Conservation (phyloP, 2,113 vertebrate genomes). For the Datnioides undecimradiatus region DNA sequence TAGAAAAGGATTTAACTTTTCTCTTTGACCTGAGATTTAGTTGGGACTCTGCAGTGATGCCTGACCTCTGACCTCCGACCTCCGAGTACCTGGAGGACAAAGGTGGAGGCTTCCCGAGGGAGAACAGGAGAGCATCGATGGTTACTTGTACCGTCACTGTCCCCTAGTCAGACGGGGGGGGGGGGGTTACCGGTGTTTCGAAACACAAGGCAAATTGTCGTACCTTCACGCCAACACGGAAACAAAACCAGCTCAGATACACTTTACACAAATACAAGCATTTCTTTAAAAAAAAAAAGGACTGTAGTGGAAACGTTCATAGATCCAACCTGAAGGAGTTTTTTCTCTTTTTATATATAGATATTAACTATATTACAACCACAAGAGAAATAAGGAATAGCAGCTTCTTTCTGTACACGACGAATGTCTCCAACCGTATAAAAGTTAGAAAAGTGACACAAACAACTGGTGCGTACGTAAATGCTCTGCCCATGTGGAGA, state of each 20-base stretch:
- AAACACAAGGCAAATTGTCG: constrained; percentile 87
- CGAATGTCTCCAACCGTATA: constrained; percentile 96
- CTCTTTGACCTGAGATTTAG: constrained; percentile 92
- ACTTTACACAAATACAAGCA: constrained; percentile 84
- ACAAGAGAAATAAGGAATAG: constrained; percentile 96
- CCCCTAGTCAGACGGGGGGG: constrained; percentile 37
- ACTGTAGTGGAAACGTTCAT: constrained; percentile 82
- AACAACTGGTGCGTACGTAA: constrained; percentile 91
- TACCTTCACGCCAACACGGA: constrained; percentile 75
- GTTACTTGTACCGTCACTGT: constrained; percentile 27
- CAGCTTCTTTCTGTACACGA: constrained; percentile 98
- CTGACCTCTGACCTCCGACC: constrained; percentile 45
- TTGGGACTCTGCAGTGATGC: constrained; percentile 73
- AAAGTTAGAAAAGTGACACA: constrained; percentile 98
- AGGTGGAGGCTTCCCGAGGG: constrained; percentile 42
- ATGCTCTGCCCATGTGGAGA: constrained; percentile 85
- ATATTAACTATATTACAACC: constrained; percentile 90
- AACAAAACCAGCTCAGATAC: constrained; percentile 69
- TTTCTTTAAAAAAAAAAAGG: constrained; percentile 80
- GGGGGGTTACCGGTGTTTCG: constrained; percentile 81
- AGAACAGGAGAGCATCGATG: constrained; percentile 39
- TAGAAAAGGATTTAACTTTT: constrained; percentile 65
- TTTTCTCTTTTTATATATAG: constrained; percentile 71
- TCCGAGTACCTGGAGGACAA: constrained; percentile 10
- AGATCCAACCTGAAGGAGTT: constrained; percentile 92